Percentiles rank a stretch among this genome's conserved stretches.
Conservation (phyloP, 2,888 invertebrate genomes). For the Campoletis raptor region DNA sequence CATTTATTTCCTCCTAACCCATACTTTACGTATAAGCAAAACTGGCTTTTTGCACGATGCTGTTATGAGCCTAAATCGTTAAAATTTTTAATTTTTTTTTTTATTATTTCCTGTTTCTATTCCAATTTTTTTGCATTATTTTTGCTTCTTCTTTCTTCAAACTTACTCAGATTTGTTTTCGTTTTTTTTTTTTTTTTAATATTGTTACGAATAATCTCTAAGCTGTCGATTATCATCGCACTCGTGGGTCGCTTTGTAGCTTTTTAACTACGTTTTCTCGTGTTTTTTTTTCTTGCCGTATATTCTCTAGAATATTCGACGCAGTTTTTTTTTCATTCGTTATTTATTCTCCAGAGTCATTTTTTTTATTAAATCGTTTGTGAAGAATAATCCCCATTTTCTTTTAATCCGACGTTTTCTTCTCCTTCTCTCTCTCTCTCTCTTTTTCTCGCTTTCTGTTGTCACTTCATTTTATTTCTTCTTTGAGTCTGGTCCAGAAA, state of each 20-base stretch:
- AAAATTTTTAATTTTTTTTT: constrained; percentile 47
- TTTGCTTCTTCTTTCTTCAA: not conserved
- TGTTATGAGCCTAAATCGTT: constrained; percentile 47
- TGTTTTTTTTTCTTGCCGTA: not conserved
- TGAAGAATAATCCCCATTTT: not conserved
- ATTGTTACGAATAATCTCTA: constrained; percentile 41
- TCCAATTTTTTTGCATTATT: not conserved
- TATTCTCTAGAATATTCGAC: constrained; percentile 14
- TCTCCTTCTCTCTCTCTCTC: not conserved
- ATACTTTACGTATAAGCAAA: constrained; percentile 70
- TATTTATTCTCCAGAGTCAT: not conserved
- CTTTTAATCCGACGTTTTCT: not conserved
- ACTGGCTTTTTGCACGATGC: constrained; percentile 55
- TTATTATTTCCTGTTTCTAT: constrained; percentile 30
- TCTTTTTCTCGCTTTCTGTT: not conserved
- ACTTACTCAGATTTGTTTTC: not conserved
- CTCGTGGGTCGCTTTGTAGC: constrained; percentile 26
- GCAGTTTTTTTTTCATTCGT: not conserved
- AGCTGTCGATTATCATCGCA: constrained; percentile 65
- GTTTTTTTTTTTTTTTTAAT: not conserved
- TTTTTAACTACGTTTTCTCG: constrained; percentile 14
- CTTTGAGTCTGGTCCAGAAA: not conserved
- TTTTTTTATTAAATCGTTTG: not conserved
- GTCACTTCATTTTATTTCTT: not conserved
- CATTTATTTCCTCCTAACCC: constrained; percentile 67